A percentile compares a stretch with the other conserved stretches of the same genome.
phyloP scores from a whole-genome alignment of 2,888 invertebrate genomes.

The Coleophora flavipennella region DNA sequence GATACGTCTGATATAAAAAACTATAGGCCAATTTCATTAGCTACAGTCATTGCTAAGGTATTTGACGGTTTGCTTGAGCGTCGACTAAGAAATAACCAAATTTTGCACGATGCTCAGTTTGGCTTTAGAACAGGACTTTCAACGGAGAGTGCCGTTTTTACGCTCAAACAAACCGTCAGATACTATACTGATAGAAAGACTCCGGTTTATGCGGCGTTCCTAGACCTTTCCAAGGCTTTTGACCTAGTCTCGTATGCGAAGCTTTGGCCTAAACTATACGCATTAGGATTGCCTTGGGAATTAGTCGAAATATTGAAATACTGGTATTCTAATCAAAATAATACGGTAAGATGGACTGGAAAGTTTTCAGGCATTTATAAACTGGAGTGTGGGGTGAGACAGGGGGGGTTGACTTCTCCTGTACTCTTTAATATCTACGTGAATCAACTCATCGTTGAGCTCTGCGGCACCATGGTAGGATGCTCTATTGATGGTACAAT shows the following conservation, averaged over 20 bases:
- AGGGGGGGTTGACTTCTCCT: conserved; percentile 4
- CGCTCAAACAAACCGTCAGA: neutral
- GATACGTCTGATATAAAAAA: conserved; percentile 3
- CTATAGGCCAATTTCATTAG: conserved; percentile 7
- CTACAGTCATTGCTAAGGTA: conserved; percentile 5
- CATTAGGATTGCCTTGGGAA: neutral
- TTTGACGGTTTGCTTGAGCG: conserved; percentile 1
- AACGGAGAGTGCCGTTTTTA: no score
- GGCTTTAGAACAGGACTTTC: no score
- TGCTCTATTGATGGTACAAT: no score
- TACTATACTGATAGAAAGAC: conserved; percentile 3
- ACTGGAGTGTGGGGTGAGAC: conserved; percentile 10
- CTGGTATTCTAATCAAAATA: conserved; percentile 3
- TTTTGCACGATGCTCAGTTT: no score
- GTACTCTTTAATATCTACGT: conserved; percentile 3
- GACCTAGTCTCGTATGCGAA: neutral
- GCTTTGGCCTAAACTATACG: no score
- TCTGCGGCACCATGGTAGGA: conserved; percentile 1
- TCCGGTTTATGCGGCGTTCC: conserved; percentile 1
- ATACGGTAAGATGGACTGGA: conserved; percentile 3
- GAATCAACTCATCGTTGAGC: conserved; percentile 2
- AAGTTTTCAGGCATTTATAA: conserved; percentile 2
- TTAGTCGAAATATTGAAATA: conserved; percentile 3
- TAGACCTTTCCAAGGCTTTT: conserved; percentile 3
- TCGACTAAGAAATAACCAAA: no score